A percentile compares a stretch with the other conserved stretches of the same genome.
Evolutionary conservation across 2,888 invertebrate genomes (phyloP).

Genomic region (Gibbula magus): DNA sequence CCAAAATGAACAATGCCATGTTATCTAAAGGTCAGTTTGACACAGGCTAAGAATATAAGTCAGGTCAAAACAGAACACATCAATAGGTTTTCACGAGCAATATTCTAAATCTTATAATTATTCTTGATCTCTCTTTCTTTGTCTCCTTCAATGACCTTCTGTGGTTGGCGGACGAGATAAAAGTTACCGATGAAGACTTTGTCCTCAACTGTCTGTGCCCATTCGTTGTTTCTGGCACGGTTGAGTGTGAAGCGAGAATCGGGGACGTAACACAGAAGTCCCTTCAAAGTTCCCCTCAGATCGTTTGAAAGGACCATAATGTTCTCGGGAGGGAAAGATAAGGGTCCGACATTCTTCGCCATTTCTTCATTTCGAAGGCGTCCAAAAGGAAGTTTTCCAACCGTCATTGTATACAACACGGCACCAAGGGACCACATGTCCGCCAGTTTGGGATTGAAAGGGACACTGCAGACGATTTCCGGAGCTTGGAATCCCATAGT

Average conservation of each 20-base stretch:
- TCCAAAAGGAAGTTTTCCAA: slow-evolving; percentile 63
- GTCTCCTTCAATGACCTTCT: slow-evolving; percentile 61
- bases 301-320: slow-evolving; percentile 44
- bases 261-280: slow-evolving; percentile 59
- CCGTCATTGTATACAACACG: slow-evolving; percentile 63
- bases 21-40: too few relatives aligned
- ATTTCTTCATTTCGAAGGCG: slow-evolving; percentile 54
- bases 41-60: too few relatives aligned
- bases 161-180: slow-evolving; percentile 64
- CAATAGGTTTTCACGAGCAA: neutral
- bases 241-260: slow-evolving; percentile 59
- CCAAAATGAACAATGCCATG: too few relatives aligned
- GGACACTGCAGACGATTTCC: slow-evolving; percentile 57
- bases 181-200: slow-evolving; percentile 69
- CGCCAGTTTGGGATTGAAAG: slow-evolving; percentile 62
- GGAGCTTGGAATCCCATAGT: slow-evolving; percentile 64
- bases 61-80: too few relatives aligned
- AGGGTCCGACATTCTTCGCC: slow-evolving; percentile 46
- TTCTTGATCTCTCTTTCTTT: slow-evolving; percentile 52
- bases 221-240: slow-evolving; percentile 54
- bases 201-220: slow-evolving; percentile 43
- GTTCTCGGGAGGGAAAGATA: slow-evolving; percentile 42
- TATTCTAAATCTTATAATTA: slow-evolving; percentile 51
- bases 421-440: slow-evolving; percentile 69
- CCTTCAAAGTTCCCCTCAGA: slow-evolving; percentile 59